A percentile compares a stretch with the other conserved stretches of the same genome.
Conservation (phyloP, 2,888 invertebrate genomes). For the Clusia tigrina region DNA sequence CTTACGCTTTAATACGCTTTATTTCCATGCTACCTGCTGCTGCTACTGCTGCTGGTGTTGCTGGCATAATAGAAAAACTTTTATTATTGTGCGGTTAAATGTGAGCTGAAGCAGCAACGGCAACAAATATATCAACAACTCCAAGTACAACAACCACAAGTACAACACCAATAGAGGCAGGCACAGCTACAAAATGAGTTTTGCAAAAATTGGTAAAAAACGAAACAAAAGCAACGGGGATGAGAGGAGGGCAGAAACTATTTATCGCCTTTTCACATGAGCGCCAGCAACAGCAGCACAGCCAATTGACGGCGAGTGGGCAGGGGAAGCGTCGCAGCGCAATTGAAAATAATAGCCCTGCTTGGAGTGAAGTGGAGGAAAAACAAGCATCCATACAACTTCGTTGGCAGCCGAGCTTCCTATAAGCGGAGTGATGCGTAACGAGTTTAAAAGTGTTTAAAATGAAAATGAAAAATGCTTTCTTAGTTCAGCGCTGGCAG, state of each 20-base stretch:
- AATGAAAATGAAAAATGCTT: too few relatives aligned
- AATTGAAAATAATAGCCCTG: neutral
- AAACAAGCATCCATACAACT: too few relatives aligned
- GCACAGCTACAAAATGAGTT: slow-evolving; percentile 25
- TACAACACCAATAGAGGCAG: slow-evolving; percentile 12
- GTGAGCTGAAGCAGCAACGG: slow-evolving; percentile 26
- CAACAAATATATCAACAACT: slow-evolving; percentile 26
- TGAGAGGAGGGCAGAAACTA: too few relatives aligned
- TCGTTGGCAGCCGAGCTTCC: too few relatives aligned
- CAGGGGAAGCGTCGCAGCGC: neutral
- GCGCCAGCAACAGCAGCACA: slow-evolving; percentile 5
- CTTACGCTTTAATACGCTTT: slow-evolving; percentile 15
- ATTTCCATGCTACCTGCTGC: slow-evolving; percentile 4
- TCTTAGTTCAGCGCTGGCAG: too few relatives aligned
- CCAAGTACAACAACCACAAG: slow-evolving; percentile 23
- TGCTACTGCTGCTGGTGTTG: slow-evolving; percentile 1
- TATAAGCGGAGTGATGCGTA: neutral
- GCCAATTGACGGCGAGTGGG: neutral
- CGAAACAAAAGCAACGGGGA: too few relatives aligned
- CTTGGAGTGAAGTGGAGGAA: neutral
- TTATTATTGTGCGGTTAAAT: slow-evolving; percentile 24
- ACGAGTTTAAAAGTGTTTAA: too few relatives aligned
- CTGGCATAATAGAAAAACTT: slow-evolving; percentile 6
- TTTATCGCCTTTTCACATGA: slow-evolving; percentile 39
- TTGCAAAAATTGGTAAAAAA: slow-evolving; percentile 20